A percentile compares a stretch with the other conserved stretches of the same genome.
Evolutionary conservation across 1,140 invertebrate genomes (phyloP).

Genomic region (Mercenaria mercenaria): DNA sequence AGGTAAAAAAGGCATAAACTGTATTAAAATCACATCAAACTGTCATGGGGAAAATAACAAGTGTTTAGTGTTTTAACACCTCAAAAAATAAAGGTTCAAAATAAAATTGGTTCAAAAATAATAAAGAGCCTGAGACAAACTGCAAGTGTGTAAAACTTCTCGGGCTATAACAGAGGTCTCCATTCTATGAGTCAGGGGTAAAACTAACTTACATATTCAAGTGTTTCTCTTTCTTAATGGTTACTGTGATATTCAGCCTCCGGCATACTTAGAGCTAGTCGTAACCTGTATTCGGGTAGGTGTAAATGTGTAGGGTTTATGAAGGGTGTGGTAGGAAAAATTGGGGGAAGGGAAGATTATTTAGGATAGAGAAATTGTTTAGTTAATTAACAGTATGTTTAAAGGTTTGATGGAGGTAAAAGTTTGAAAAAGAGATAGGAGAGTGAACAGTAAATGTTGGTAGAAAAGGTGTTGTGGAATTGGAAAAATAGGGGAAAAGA

Average conservation of each 20-base stretch:
- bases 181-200: background rate
- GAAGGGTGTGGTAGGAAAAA: background rate
- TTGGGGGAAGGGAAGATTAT: no score
- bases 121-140: background rate
- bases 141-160: background rate
- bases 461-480: background rate
- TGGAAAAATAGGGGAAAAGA: background rate
- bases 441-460: background rate
- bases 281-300: background rate
- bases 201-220: background rate
- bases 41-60: background rate
- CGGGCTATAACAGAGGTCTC: background rate
- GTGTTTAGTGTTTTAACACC: background rate
- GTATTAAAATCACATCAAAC: slow-evolving; percentile 3
- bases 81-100: background rate
- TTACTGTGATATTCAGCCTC: background rate
- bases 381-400: no score
- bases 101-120: background rate
- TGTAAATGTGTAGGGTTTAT: background rate
- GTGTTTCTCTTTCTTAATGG: background rate
- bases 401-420: background rate
- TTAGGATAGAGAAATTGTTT: background rate
- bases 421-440: background rate
- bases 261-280: background rate
- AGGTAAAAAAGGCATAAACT: background rate